Percentiles rank a stretch among this genome's conserved stretches.
phyloP scores from a whole-genome alignment of 2,888 invertebrate genomes.

The Priocnemis perturbator region DNA sequence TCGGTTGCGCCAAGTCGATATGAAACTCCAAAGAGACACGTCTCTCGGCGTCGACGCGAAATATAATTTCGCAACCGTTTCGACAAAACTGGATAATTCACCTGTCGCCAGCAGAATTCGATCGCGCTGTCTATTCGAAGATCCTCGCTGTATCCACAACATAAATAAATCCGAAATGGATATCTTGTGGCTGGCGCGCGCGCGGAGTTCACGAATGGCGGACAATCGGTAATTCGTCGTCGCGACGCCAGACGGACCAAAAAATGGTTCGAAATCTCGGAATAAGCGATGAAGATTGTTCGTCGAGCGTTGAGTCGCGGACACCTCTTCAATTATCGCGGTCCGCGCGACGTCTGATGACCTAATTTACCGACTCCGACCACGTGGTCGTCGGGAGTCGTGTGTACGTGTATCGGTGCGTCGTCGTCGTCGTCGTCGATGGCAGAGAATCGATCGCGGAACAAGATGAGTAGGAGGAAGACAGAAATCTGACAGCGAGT shows the following conservation, averaged over 20 bases:
- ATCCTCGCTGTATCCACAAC: background rate
- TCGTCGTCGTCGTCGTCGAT: background rate
- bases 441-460: slow-evolving; percentile 41
- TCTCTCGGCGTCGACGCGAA: too few relatives aligned
- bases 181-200: background rate
- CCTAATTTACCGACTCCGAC: slow-evolving; percentile 40
- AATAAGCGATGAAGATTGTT: background rate
- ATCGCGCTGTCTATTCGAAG: too few relatives aligned
- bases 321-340: slow-evolving; percentile 22
- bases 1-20: too few relatives aligned
- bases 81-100: too few relatives aligned
- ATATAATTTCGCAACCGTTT: too few relatives aligned
- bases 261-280: background rate
- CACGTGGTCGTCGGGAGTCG: slow-evolving; percentile 27
- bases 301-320: background rate
- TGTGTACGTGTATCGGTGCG: background rate
- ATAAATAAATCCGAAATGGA: background rate
- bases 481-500: background rate
- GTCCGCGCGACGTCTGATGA: slow-evolving; percentile 45
- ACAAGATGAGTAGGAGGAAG: slow-evolving; percentile 26
- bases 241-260: background rate
- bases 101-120: too few relatives aligned
- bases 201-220: background rate
- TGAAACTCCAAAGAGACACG: too few relatives aligned
- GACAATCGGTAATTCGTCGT: background rate